A percentile compares a stretch with the other conserved stretches of the same genome.
Evolutionary conservation across 2,113 vertebrate genomes (phyloP).

Genomic region (Lophotis ruficrista): DNA sequence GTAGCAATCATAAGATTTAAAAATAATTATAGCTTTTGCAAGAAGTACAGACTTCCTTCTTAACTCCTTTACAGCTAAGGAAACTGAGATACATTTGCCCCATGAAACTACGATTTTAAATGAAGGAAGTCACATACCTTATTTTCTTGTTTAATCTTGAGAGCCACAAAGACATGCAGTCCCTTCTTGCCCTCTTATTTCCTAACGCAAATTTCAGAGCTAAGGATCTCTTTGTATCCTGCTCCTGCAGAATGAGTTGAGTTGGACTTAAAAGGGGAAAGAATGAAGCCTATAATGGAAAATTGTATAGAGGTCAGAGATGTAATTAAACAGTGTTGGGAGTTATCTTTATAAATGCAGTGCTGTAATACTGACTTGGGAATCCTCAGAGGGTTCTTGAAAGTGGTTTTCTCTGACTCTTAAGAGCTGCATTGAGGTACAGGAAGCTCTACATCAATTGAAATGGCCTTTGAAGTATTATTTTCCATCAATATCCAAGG

Average conservation of each 20-base stretch:
- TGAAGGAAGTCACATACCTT: neutral
- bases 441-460: constrained; percentile 16
- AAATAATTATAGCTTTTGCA: neutral
- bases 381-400: constrained; percentile 18
- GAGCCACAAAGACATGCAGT: fast-evolving
- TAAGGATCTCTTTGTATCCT: neutral
- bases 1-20: neutral
- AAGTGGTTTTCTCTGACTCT: constrained; percentile 3
- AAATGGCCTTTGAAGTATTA: constrained; percentile 18
- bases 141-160: neutral
- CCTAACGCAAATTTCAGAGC: constrained; percentile 21
- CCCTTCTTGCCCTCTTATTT: neutral
- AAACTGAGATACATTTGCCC: neutral
- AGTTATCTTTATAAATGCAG: neutral
- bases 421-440: neutral
- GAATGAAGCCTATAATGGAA: constrained; percentile 16
- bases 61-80: neutral
- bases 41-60: neutral
- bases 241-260: neutral
- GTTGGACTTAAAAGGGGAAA: constrained; percentile 10
- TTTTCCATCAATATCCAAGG: constrained; percentile 4
- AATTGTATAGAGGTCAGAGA: constrained; percentile 27
- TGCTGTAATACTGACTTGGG: neutral
- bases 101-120: neutral
- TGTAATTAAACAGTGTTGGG: constrained; percentile 40